Evolutionary conservation across 2,113 vertebrate genomes (phyloP).

Genomic region (Sebastes schlegelii): DNA sequence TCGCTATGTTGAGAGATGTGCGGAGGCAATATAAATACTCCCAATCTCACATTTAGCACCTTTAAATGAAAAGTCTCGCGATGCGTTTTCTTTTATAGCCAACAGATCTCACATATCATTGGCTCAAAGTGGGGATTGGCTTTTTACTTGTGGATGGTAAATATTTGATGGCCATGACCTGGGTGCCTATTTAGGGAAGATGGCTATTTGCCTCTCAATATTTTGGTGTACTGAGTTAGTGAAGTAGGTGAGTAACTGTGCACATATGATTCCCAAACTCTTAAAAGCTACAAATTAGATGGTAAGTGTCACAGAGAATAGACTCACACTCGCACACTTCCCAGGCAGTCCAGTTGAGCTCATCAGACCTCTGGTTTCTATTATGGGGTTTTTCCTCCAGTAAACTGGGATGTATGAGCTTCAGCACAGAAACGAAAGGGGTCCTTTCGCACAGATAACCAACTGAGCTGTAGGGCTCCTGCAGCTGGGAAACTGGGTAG

Average conservation of each 20-base stretch:
- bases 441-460: conserved; percentile 91
- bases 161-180: background rate
- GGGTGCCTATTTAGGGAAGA: background rate
- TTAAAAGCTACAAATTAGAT: background rate
- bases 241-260: background rate
- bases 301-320: background rate
- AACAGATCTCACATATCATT: background rate
- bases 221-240: background rate
- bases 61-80: background rate
- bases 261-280: background rate
- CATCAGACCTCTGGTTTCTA: conserved; percentile 48
- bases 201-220: background rate
- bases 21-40: too few species aligned
- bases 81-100: background rate
- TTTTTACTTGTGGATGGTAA: background rate
- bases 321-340: conserved; percentile 91
- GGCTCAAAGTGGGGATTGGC: background rate
- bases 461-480: conserved; percentile 92
- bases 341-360: conserved; percentile 89
- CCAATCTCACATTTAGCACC: too few species aligned
- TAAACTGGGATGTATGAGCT: conserved; percentile 84
- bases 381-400: conserved; percentile 35
- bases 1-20: too few species aligned
- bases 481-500: conserved; percentile 93
- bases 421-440: conserved; percentile 84